Evolutionary conservation across 2,113 vertebrate species (phyloP).

Genomic region (Uria lomvia): DNA sequence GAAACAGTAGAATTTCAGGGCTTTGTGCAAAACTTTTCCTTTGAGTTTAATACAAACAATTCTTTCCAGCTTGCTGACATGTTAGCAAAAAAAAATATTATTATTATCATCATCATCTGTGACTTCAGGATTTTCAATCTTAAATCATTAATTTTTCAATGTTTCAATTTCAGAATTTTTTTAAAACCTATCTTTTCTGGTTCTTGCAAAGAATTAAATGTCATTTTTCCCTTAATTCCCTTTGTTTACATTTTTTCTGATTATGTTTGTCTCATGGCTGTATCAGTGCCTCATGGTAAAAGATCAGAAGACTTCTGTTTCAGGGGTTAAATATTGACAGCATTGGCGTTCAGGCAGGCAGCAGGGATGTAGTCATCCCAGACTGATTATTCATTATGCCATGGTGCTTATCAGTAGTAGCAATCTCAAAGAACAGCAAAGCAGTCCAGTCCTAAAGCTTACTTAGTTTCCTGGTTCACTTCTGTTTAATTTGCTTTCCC

Average conservation of each 20-base stretch:
- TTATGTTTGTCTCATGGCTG: neutral
- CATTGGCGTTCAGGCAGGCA: neutral
- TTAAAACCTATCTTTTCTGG: neutral
- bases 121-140: neutral
- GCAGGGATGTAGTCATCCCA: neutral
- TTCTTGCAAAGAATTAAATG: neutral
- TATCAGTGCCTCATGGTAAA: neutral
- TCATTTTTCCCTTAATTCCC: neutral
- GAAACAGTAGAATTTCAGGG: neutral
- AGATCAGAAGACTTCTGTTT: neutral
- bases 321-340: neutral
- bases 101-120: neutral
- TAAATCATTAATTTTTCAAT: neutral
- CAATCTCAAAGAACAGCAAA: neutral
- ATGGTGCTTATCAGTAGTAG: neutral
- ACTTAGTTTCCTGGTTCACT: neutral
- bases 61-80: neutral
- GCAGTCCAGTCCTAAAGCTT: neutral
- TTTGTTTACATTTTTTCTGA: neutral
- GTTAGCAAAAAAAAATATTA: neutral
- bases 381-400: neutral
- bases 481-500: neutral
- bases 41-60: neutral
- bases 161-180: neutral
- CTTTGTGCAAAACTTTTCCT: neutral